These are phyloP conservation scores for Orgyia antiqua DNA, from an alignment of 2,888 invertebrate species.

Conservation along the genomic window DNA sequence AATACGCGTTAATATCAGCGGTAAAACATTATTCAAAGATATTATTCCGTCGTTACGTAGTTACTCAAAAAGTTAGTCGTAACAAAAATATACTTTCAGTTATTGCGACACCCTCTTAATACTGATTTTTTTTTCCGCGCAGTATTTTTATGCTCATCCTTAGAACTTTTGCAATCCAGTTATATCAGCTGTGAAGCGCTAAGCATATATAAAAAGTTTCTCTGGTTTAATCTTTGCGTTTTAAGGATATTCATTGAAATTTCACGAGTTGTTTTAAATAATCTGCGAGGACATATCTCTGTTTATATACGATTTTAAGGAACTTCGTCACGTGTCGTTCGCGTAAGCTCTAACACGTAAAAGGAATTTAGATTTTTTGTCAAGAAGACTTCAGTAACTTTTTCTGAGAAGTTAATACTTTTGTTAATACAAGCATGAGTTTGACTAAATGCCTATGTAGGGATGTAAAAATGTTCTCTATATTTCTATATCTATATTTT, in stretches of 20 bases:
- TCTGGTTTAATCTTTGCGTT: slow-evolving; percentile 70
- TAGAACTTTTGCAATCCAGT: slow-evolving; percentile 76
- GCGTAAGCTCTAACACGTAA: slow-evolving; percentile 22
- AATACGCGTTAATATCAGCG: no score
- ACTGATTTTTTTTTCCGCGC: slow-evolving; percentile 60
- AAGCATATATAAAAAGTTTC: slow-evolving; percentile 76
- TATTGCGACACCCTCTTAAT: slow-evolving; percentile 66
- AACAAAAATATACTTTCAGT: slow-evolving; percentile 60
- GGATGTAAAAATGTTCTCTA: no score
- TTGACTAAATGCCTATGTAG: no score
- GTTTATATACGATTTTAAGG: slow-evolving; percentile 36
- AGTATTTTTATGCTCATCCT: slow-evolving; percentile 74
- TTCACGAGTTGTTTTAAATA: slow-evolving; percentile 68
- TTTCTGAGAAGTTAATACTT: neutral
- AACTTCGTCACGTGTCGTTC: slow-evolving; percentile 23
- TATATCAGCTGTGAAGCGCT: slow-evolving; percentile 74
- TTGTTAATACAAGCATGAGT: no score
- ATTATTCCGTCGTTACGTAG: slow-evolving; percentile 45
- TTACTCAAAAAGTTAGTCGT: slow-evolving; percentile 50
- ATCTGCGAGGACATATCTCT: slow-evolving; percentile 54
- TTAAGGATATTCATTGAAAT: slow-evolving; percentile 73
- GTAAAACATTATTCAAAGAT: slow-evolving; percentile 37
- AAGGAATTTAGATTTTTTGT: slow-evolving; percentile 21
- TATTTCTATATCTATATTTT: no score
- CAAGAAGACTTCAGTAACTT: slow-evolving; percentile 2